Evolutionary conservation across 2,888 invertebrate genomes (phyloP).

Genomic region (Amiota minor): DNA sequence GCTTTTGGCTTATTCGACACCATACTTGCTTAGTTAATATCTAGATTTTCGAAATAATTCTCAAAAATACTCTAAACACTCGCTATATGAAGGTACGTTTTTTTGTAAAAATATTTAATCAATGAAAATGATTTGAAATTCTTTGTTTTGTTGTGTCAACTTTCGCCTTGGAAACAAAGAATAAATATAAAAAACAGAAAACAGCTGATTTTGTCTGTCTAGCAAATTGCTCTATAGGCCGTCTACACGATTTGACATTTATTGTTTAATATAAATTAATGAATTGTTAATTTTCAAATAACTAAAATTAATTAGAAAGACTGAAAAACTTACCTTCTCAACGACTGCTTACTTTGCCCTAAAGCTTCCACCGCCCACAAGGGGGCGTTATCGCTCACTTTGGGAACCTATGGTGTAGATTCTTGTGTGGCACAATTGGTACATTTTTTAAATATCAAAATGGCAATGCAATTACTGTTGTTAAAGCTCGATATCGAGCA

Average conservation of each 20-base stretch:
- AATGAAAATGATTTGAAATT: constrained; percentile 44
- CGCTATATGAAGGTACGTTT: constrained; percentile 17
- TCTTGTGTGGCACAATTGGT: too few relatives aligned
- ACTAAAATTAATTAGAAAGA: too few relatives aligned
- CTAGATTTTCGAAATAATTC: background rate
- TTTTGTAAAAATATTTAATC: constrained; percentile 48
- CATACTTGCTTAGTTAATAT: background rate
- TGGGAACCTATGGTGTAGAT: too few relatives aligned
- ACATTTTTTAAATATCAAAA: too few relatives aligned
- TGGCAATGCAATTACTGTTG: too few relatives aligned
- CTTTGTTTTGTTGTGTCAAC: constrained; percentile 33
- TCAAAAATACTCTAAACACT: constrained; percentile 30
- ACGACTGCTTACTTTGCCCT: too few relatives aligned
- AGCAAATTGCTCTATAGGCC: background rate
- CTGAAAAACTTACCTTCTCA: too few relatives aligned
- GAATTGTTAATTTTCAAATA: background rate
- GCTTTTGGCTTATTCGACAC: background rate
- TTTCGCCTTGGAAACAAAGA: constrained; percentile 30
- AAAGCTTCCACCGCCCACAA: too few relatives aligned
- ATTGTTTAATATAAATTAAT: background rate
- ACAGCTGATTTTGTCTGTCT: constrained; percentile 1
- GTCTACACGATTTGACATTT: too few relatives aligned
- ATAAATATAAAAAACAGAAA: background rate
- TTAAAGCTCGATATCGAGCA: too few relatives aligned
- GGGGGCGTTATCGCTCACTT: too few relatives aligned